Percentiles rank a stretch among this genome's conserved stretches.
These are phyloP conservation scores for Phymorhynchus buccinoides DNA, from an alignment of 1,140 invertebrate genomes.

Conservation along the genomic window DNA sequence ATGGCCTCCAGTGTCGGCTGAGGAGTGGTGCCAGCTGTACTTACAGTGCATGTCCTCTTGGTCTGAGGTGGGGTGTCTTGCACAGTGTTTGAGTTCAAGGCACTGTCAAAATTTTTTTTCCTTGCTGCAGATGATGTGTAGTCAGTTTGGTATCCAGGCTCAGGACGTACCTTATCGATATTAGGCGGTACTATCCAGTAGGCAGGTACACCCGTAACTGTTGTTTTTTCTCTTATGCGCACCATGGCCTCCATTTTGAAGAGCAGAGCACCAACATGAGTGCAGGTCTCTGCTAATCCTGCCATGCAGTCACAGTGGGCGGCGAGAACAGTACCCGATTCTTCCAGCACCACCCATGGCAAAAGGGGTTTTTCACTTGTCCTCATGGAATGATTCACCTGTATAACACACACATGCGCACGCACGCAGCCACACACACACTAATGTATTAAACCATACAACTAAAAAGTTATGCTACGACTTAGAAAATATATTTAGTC, in stretches of 20 bases:
- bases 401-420: neutral
- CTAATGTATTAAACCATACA: no score
- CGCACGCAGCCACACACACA: no score
- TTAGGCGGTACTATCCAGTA: slow-evolving; percentile 48
- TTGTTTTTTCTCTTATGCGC: slow-evolving; percentile 39
- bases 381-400: neutral
- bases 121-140: slow-evolving; percentile 43
- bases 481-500: no score
- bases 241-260: slow-evolving; percentile 48
- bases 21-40: neutral
- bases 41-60: neutral
- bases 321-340: slow-evolving; percentile 41
- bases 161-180: slow-evolving; percentile 40
- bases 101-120: slow-evolving; percentile 37
- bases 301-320: slow-evolving; percentile 51
- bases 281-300: slow-evolving; percentile 55
- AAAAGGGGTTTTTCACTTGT: neutral
- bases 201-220: slow-evolving; percentile 50
- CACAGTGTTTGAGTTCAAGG: slow-evolving; percentile 11
- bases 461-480: no score
- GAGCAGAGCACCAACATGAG: slow-evolving; percentile 51
- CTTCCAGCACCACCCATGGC: slow-evolving; percentile 46
- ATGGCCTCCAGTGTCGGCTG: neutral
- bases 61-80: neutral
- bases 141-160: slow-evolving; percentile 41